Percentiles rank a stretch among this genome's conserved stretches.
phyloP scores from a whole-genome alignment of 2,888 invertebrate genomes.

The Temnothorax unifasciatus region DNA sequence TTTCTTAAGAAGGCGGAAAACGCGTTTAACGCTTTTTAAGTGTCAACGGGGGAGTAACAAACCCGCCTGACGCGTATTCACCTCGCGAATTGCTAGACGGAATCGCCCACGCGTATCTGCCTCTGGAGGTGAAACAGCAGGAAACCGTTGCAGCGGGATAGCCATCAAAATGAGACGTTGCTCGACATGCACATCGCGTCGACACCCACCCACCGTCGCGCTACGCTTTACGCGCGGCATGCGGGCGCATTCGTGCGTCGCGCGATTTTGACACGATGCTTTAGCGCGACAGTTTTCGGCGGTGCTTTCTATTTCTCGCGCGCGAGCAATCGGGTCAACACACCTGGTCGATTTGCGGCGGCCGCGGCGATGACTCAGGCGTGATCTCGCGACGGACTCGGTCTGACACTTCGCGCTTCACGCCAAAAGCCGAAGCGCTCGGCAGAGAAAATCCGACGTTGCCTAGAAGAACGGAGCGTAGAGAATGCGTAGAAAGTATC shows the following conservation, averaged over 20 bases:
- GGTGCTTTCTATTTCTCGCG: conserved; percentile 44
- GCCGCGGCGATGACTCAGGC: conserved; percentile 11
- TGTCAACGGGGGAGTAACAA: conserved; percentile 59
- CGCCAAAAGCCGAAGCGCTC: background rate
- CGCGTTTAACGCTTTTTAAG: conserved; percentile 24
- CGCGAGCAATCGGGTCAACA: conserved; percentile 36
- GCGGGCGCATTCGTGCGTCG: conserved; percentile 1
- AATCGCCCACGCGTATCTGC: conserved; percentile 63
- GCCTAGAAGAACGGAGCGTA: conserved; percentile 58
- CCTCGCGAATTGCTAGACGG: conserved; percentile 53
- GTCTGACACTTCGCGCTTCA: conserved; percentile 2
- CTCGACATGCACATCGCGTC: conserved; percentile 49
- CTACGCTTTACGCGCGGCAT: conserved; percentile 24
- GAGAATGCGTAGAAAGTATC: conserved; percentile 72
- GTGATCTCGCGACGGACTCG: conserved; percentile 22
- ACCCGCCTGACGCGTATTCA: conserved; percentile 51
- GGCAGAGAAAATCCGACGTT: conserved; percentile 17
- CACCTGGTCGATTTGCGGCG: conserved; percentile 12
- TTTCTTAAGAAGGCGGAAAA: conserved; percentile 21
- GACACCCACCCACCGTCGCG: conserved; percentile 60
- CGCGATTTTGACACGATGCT: conserved; percentile 26
- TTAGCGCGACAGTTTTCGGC: conserved; percentile 24
- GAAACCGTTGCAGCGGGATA: conserved; percentile 62
- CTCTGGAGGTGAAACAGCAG: conserved; percentile 61
- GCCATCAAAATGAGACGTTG: conserved; percentile 61